phyloP scores from a whole-genome alignment of 2,888 invertebrate genomes.

The Drosophila infuscata region DNA sequence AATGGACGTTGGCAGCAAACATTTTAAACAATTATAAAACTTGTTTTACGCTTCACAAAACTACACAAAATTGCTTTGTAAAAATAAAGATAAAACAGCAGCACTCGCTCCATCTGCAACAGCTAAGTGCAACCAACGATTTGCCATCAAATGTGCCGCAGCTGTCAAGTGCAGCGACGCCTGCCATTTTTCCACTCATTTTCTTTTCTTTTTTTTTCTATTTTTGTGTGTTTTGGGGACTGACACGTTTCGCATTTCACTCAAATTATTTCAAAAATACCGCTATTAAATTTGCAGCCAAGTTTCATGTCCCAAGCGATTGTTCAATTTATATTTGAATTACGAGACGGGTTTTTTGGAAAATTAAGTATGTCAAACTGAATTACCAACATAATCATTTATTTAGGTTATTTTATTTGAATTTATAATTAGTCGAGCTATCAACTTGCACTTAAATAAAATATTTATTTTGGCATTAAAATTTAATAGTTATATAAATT shows the following conservation, averaged over 20 bases:
- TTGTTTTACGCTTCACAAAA: conserved; percentile 77
- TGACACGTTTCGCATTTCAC: conserved; percentile 33
- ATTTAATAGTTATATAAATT: not conserved
- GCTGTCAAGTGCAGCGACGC: conserved; percentile 73
- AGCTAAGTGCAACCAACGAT: conserved; percentile 68
- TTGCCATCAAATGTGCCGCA: conserved; percentile 76
- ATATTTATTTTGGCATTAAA: not conserved
- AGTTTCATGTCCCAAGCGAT: not conserved
- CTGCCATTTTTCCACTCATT: conserved; percentile 27
- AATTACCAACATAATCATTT: not conserved
- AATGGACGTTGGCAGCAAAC: conserved; percentile 72
- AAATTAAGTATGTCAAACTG: not conserved
- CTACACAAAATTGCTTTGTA: conserved; percentile 42
- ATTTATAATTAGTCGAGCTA: not conserved
- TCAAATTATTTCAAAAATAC: conserved; percentile 42
- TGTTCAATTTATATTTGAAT: conserved; percentile 28
- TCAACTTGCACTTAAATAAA: not conserved
- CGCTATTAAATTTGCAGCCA: conserved; percentile 22
- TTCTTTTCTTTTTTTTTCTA: not conserved
- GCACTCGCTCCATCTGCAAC: conserved; percentile 33
- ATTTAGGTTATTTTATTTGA: not conserved
- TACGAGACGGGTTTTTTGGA: not conserved
- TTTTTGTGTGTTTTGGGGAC: conserved; percentile 13
- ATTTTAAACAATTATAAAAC: conserved; percentile 79
- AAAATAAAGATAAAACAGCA: conserved; percentile 23